Conservation (phyloP, 1,140 invertebrate species). For the Paracyclopina nana region DNA sequence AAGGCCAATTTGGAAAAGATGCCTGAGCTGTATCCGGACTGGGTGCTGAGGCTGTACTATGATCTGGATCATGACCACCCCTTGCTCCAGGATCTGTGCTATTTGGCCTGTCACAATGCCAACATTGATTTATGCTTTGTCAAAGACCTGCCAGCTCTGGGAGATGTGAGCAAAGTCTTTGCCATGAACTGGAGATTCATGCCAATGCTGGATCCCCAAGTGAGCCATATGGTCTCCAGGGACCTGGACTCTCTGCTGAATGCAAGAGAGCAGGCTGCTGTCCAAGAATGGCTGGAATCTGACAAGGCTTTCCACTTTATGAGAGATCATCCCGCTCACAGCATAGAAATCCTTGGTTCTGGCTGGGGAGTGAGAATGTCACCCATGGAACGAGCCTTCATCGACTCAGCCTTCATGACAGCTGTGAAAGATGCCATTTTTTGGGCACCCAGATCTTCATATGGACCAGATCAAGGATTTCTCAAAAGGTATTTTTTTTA, state of each 20-base stretch:
- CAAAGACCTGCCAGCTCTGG: neutral
- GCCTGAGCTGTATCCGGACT: neutral
- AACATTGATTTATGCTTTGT: slow-evolving; percentile 11
- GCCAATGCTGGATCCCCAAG: slow-evolving; percentile 11
- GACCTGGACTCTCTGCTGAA: slow-evolving; percentile 11
- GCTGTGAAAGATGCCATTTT: slow-evolving; percentile 5
- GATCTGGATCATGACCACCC: slow-evolving; percentile 4
- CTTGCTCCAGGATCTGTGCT: neutral
- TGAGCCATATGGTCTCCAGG: neutral
- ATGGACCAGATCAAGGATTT: slow-evolving; percentile 16
- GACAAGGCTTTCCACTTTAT: slow-evolving; percentile 16
- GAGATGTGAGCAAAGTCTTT: slow-evolving; percentile 9
- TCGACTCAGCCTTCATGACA: neutral
- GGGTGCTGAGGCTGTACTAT: slow-evolving; percentile 7
- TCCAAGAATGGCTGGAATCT: slow-evolving; percentile 15
- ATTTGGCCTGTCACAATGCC: slow-evolving; percentile 1
- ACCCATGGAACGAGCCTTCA: neutral
- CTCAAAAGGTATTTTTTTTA: neutral
- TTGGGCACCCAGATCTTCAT: slow-evolving; percentile 1
- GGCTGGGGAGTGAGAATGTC: slow-evolving; percentile 7
- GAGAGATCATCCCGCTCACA: slow-evolving; percentile 17
- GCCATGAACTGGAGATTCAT: slow-evolving; percentile 15
- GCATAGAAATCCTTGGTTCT: slow-evolving; percentile 15
- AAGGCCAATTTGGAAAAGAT: neutral
- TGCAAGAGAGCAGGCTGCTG: slow-evolving; percentile 3